Evolutionary conservation across 2,797 vertebrate species (phyloP).

Genomic region (Pangasius mekongensis): DNA sequence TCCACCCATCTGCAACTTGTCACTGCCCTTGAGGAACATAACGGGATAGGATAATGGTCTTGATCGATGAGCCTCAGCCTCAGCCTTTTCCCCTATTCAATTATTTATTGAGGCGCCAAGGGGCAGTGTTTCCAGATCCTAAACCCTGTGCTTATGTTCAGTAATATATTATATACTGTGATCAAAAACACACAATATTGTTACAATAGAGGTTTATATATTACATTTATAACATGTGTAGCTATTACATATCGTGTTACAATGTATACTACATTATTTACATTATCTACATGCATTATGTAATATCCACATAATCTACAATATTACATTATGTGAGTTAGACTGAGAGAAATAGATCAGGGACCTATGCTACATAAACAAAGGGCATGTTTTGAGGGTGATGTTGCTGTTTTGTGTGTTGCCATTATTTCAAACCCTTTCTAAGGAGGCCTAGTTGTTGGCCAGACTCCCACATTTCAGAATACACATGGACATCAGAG

Average conservation of each 20-base stretch:
- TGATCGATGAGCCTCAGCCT: conserved; percentile 84
- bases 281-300: too few species aligned
- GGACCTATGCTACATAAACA: too few species aligned
- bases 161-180: not conserved
- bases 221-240: too few species aligned
- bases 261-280: too few species aligned
- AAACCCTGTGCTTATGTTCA: not conserved
- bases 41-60: conserved; percentile 75
- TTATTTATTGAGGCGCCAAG: conserved; percentile 74
- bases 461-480: not conserved
- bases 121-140: conserved; percentile 4
- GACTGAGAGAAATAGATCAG: too few species aligned
- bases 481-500: too few species aligned
- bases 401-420: too few species aligned
- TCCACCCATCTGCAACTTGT: conserved; percentile 31
- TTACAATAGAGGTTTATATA: not conserved
- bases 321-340: too few species aligned
- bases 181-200: not conserved
- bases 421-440: too few species aligned
- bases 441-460: too few species aligned
- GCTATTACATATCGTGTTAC: not conserved
- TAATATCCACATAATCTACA: too few species aligned
- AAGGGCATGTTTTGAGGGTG: too few species aligned
- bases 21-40: conserved; percentile 63
- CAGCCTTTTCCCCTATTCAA: conserved; percentile 75